Conservation (phyloP, 2,797 vertebrate genomes). For the Eurystomus glaucurus region DNA sequence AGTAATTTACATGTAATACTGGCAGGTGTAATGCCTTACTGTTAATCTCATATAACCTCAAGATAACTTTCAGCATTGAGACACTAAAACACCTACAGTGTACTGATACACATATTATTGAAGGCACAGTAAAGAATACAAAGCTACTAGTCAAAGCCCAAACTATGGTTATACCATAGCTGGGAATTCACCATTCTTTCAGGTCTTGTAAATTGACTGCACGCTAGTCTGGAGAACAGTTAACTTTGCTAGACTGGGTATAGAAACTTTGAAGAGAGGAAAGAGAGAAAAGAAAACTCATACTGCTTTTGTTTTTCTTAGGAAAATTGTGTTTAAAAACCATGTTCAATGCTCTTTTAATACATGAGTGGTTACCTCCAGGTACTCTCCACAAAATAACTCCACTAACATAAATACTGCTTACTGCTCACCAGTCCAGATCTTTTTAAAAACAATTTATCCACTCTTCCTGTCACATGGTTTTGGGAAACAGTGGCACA, state of each 20-base stretch:
- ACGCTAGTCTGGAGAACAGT: background rate
- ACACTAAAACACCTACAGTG: background rate
- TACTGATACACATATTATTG: background rate
- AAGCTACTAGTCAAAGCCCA: background rate
- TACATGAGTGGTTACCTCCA: background rate
- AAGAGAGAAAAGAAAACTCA: background rate
- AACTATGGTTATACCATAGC: background rate
- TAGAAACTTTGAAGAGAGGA: background rate
- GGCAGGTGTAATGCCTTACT: background rate
- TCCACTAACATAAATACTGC: background rate
- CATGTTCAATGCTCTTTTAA: background rate
- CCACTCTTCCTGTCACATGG: background rate
- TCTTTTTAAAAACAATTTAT: background rate
- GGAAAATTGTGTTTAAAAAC: conserved; percentile 40
- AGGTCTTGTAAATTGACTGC: background rate
- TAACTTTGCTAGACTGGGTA: background rate
- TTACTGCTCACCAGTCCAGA: conserved; percentile 18
- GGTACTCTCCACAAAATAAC: conserved; percentile 25
- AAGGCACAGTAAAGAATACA: background rate
- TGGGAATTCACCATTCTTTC: background rate
- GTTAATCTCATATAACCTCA: background rate
- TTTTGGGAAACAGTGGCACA: background rate
- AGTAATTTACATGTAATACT: background rate
- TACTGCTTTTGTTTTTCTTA: conserved; percentile 51
- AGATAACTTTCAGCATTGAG: background rate